phyloP scores from a whole-genome alignment of 2,888 invertebrate genomes.

The Drosophila flavopinicola region DNA sequence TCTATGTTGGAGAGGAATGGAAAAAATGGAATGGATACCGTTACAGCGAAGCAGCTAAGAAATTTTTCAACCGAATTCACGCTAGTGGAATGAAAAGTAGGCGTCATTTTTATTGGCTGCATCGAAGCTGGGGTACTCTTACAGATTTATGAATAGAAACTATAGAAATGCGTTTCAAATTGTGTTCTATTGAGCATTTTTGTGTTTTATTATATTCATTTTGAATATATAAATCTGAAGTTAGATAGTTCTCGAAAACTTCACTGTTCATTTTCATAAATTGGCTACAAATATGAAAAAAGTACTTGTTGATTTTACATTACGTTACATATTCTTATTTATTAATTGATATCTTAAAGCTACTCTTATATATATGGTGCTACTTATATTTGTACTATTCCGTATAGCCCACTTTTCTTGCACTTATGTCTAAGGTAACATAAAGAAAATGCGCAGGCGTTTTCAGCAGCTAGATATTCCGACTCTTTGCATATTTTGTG shows the following conservation, averaged over 20 bases:
- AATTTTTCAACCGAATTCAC: conserved; percentile 49
- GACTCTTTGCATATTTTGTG: conserved; percentile 3
- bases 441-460: conserved; percentile 49
- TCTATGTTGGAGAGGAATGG: conserved; percentile 35
- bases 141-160: background rate
- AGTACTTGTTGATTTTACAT: too few species aligned
- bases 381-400: background rate
- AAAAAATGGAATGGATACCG: conserved; percentile 49
- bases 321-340: too few species aligned
- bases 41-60: conserved; percentile 40
- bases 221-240: too few species aligned
- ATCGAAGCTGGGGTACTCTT: conserved; percentile 17
- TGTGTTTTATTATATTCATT: background rate
- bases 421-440: conserved; percentile 4
- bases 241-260: too few species aligned
- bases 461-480: conserved; percentile 19
- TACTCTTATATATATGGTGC: too few species aligned
- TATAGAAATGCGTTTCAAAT: too few species aligned
- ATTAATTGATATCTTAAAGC: too few species aligned
- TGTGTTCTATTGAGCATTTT: background rate
- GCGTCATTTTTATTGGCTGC: background rate
- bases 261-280: too few species aligned
- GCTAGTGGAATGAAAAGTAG: conserved; percentile 14
- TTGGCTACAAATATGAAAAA: too few species aligned
- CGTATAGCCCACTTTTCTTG: conserved; percentile 2